Base-by-base conservation (phyloP, 2,888 invertebrate genomes). In the Leptinotarsa tumamoca region DNA sequence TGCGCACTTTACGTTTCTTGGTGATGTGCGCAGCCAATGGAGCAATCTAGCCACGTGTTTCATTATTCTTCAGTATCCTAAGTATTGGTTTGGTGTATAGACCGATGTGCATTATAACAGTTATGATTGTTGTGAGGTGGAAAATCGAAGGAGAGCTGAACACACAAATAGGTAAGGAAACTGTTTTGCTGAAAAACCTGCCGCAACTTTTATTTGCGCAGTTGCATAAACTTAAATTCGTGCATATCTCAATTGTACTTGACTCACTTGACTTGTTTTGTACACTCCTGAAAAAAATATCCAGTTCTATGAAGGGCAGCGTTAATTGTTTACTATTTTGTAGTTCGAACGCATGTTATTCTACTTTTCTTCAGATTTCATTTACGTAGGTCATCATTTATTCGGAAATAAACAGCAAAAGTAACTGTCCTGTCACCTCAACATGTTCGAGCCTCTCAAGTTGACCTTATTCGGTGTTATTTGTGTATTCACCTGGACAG, bases 231-330 rank as follows among this genome's bases (percentile, higher is more conserved):
- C n/a, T 17, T n/a, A 4, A 15, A 52, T 52, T 52, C 52, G 52
- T 52, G 52, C 43, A 43, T 52, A 52, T 52, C 52, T 52, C n/a
- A 17, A 58, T 5, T 23, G 27, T 58, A 58, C 58, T 58, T 58
- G 58, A 58, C 56, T 58, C 56, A 58, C 58, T 58, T 58, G 58
- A 14, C 23, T 23, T 23, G 58, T 21, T 18, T 58, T 23, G 52
- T 52, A 52, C 52, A 52, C 52, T 52, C 52, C 17, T 52, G 52
- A n/a, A 52, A 17, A 52, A 52, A 52, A 52, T 7, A 52, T 52
- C 4, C 23, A 58, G 23, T 23, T 58, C 7, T 33, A 33, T 43
- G 43, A 43, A 43, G 43, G 13, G 10, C 43, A 10, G 43, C 43
- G 43, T 43, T 43, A 7, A 43, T 10, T 43, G 5, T 10, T 43